Conservation (phyloP, 1,140 invertebrate species). For the Magallana gigas region DNA sequence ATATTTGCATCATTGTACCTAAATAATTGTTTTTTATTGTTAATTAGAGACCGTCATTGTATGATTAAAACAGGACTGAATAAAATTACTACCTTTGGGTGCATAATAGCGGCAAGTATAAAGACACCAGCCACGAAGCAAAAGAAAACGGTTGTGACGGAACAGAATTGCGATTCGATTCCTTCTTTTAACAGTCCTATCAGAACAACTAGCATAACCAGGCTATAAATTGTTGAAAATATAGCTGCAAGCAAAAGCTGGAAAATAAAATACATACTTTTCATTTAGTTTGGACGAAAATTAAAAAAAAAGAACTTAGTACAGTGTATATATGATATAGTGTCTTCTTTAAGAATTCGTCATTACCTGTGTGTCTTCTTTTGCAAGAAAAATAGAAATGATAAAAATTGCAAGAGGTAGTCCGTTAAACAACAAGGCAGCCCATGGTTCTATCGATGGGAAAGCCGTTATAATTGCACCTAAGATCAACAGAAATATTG, state of each 20-base stretch:
- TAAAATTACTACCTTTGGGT: constrained; percentile 82
- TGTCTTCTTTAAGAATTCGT: too few relatives aligned
- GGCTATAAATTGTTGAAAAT: constrained; percentile 69
- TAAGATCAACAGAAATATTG: constrained; percentile 84
- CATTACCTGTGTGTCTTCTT: constrained; percentile 79
- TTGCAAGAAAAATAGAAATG: constrained; percentile 78
- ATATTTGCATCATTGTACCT: neutral
- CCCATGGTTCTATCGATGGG: constrained; percentile 78
- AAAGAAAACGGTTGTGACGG: constrained; percentile 71
- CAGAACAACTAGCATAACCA: constrained; percentile 74
- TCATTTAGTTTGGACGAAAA: constrained; percentile 79
- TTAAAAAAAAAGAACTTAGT: too few relatives aligned
- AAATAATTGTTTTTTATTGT: neutral
- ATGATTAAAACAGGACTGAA: neutral
- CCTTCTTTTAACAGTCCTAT: constrained; percentile 71
- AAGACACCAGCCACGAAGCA: constrained; percentile 76
- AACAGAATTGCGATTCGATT: constrained; percentile 66
- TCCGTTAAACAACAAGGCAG: constrained; percentile 79
- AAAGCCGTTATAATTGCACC: constrained; percentile 82
- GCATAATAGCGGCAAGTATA: constrained; percentile 87
- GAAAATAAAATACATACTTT: constrained; percentile 80
- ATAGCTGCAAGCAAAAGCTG: constrained; percentile 71
- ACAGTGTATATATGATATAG: constrained; percentile 68
- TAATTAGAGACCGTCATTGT: neutral
- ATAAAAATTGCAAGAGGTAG: constrained; percentile 81